Percentiles rank a stretch among this genome's conserved stretches.
Evolutionary conservation across 92 coral and sea anemone genomes (phyloP).

Genomic region (Paramuricea clavata): DNA sequence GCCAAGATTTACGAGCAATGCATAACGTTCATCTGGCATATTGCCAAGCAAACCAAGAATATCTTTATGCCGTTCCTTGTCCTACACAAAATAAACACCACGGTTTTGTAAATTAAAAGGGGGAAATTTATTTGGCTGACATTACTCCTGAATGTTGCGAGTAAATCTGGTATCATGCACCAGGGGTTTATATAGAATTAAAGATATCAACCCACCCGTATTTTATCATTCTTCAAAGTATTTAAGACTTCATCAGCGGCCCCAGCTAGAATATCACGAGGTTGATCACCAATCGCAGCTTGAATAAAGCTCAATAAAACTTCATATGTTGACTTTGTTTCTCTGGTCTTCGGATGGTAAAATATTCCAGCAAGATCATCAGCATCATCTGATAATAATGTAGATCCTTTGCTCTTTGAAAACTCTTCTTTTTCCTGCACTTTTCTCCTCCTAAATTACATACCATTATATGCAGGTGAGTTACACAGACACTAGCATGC

Average conservation of each 20-base stretch:
- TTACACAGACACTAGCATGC: neutral
- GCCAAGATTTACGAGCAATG: conserved; percentile 93
- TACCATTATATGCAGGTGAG: neutral
- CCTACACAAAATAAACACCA: conserved; percentile 62
- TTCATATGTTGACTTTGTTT: conserved; percentile 94
- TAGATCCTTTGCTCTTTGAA: conserved; percentile 81
- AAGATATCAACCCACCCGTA: conserved; percentile 68
- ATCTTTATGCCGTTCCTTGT: conserved; percentile 96
- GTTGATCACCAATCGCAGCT: conserved; percentile 99
- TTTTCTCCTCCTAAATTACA: conserved; percentile 81
- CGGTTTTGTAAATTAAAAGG: neutral
- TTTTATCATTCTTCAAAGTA: conserved; percentile 89
- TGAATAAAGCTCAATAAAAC: conserved; percentile 93
- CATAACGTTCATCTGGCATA: conserved; percentile 96
- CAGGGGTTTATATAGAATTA: too few species aligned
- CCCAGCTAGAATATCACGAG: conserved; percentile 97
- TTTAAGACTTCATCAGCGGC: conserved; percentile 98
- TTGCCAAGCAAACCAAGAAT: conserved; percentile 84
- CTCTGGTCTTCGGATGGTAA: conserved; percentile 96
- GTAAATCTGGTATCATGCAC: too few species aligned
- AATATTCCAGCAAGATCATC: conserved; percentile 91
- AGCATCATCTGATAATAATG: conserved; percentile 86
- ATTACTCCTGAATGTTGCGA: too few species aligned
- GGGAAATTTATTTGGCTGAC: too few species aligned
- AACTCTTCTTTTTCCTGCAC: conserved; percentile 90